phyloP scores from a whole-genome alignment of 2,797 vertebrate genomes.

The Cottoperca gobio region DNA sequence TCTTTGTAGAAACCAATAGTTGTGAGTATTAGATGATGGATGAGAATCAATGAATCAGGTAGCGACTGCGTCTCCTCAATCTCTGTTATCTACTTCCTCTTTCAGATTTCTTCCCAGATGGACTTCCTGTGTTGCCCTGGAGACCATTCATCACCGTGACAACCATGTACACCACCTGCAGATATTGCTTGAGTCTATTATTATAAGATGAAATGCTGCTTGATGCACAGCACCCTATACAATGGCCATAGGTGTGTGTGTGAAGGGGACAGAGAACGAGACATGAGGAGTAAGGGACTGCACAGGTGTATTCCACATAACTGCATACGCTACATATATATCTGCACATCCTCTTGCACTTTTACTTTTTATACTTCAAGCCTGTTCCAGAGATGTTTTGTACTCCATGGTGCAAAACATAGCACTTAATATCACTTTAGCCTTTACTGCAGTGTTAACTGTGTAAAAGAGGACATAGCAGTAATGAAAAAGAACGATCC shows the following conservation, averaged over 20 bases:
- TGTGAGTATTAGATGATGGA: slow-evolving; percentile 66
- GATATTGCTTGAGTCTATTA: slow-evolving; percentile 73
- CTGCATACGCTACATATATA: not conserved
- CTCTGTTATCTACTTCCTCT: slow-evolving; percentile 77
- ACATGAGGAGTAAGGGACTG: not conserved
- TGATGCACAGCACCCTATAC: slow-evolving; percentile 22
- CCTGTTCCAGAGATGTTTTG: slow-evolving; percentile 15
- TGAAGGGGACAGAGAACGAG: too few relatives aligned
- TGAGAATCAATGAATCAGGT: slow-evolving; percentile 70
- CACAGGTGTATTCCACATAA: not conserved
- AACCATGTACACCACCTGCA: slow-evolving; percentile 74
- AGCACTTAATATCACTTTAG: slow-evolving; percentile 53
- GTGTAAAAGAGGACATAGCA: slow-evolving; percentile 50
- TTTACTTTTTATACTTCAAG: slow-evolving; percentile 6
- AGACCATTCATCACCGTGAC: slow-evolving; percentile 82
- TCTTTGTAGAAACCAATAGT: slow-evolving; percentile 45
- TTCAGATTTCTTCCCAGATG: slow-evolving; percentile 76
- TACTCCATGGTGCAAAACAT: slow-evolving; percentile 11
- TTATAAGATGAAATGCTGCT: slow-evolving; percentile 58
- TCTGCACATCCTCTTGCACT: not conserved
- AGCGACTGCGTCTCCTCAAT: slow-evolving; percentile 55
- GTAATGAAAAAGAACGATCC: slow-evolving; percentile 53
- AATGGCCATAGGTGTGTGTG: slow-evolving; percentile 15
- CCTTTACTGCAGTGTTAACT: slow-evolving; percentile 50
- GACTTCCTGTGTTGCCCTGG: slow-evolving; percentile 81